phyloP scores from a whole-genome alignment of 2,113 vertebrate species.

The Grus americana region DNA sequence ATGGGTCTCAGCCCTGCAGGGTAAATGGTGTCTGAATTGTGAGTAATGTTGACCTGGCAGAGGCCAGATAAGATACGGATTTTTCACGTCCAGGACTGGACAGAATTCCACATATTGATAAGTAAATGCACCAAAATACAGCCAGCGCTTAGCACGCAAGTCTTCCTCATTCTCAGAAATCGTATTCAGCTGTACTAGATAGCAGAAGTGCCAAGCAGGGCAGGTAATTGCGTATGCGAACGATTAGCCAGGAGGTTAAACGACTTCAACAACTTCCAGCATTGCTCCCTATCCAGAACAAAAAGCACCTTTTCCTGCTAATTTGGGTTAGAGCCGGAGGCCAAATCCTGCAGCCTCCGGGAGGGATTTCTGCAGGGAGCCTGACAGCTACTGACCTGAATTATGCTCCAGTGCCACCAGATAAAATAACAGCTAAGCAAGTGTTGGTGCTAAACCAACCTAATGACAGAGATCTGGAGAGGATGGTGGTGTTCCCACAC shows the following conservation, averaged over 20 bases:
- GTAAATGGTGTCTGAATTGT: slow-evolving; percentile 69
- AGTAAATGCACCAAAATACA: slow-evolving; percentile 21
- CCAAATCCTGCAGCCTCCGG: background rate
- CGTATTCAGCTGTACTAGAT: background rate
- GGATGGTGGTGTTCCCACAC: background rate
- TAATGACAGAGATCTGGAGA: background rate
- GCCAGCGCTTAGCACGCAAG: background rate
- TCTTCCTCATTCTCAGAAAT: background rate
- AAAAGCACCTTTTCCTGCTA: background rate
- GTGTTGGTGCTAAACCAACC: background rate
- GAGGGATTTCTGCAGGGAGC: background rate
- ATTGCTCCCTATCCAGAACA: background rate
- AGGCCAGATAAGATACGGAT: slow-evolving; percentile 60
- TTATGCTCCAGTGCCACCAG: background rate
- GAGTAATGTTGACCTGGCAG: slow-evolving; percentile 69
- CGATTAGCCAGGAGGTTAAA: background rate
- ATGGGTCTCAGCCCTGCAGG: slow-evolving; percentile 62
- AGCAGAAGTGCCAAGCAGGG: background rate
- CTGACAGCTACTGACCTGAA: background rate
- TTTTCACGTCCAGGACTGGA: slow-evolving; percentile 51
- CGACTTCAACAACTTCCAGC: background rate
- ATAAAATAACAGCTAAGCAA: background rate
- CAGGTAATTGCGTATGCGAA: background rate
- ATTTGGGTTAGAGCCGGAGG: background rate
- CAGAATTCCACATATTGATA: slow-evolving; percentile 61